Percentiles rank a stretch among this genome's conserved stretches.
Evolutionary conservation across 2,797 vertebrate species (phyloP).

Genomic region (Clarias pachynema): DNA sequence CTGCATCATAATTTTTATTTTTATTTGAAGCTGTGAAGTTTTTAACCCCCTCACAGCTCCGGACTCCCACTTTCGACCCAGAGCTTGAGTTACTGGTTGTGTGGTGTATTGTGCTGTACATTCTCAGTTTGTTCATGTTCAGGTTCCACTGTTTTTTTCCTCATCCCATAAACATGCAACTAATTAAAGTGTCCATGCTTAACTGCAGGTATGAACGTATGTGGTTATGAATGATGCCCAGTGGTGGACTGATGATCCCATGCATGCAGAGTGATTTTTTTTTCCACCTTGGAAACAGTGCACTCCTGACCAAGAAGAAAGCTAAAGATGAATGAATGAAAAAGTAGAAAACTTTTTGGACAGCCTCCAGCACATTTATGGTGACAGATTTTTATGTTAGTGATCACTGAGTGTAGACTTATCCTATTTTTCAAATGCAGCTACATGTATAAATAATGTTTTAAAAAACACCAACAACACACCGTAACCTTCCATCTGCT

Average conservation of each 20-base stretch:
- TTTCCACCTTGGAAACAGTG: background rate
- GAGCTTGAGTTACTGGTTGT: background rate
- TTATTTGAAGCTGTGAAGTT: too few species aligned
- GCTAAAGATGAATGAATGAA: background rate
- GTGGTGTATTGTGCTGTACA: background rate
- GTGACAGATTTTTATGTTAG: background rate
- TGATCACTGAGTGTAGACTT: background rate
- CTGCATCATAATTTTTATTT: too few species aligned
- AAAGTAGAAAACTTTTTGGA: background rate
- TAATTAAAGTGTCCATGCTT: background rate
- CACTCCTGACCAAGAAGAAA: background rate
- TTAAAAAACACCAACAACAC: slow-evolving; percentile 38
- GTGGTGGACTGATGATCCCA: background rate
- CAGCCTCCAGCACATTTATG: too few species aligned
- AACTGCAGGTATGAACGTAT: background rate
- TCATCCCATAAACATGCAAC: background rate
- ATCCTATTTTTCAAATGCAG: background rate
- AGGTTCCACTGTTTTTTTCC: background rate
- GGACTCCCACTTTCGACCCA: background rate
- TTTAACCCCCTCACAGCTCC: background rate
- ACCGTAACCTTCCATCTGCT: slow-evolving; percentile 90
- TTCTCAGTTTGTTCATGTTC: background rate
- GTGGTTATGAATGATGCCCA: background rate
- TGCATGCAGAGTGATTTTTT: background rate
- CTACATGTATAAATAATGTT: background rate